A percentile compares a stretch with the other conserved stretches of the same genome.
phyloP scores from a whole-genome alignment of 2,888 invertebrate genomes.

The Lycaena phlaeas region DNA sequence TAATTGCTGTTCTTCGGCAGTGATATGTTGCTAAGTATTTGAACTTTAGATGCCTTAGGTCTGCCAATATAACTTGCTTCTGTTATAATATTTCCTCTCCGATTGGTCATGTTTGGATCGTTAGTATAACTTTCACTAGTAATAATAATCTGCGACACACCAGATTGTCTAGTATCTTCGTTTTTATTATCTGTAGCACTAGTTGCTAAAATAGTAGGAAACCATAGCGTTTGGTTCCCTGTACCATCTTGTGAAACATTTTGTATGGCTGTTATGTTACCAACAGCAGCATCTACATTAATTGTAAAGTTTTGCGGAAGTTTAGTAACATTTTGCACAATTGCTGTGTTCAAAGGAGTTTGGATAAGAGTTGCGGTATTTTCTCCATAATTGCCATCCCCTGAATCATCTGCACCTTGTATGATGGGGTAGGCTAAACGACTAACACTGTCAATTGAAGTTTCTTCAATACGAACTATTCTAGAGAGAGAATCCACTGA shows the following conservation, averaged over 20 bases:
- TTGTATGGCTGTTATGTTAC: constrained; percentile 61
- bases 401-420: constrained; percentile 54
- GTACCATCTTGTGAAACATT: constrained; percentile 62
- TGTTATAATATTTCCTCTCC: constrained; percentile 52
- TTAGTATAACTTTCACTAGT: constrained; percentile 60
- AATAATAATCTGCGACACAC: constrained; percentile 62
- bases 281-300: constrained; percentile 60
- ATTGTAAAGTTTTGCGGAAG: constrained; percentile 64
- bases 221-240: constrained; percentile 58
- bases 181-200: constrained; percentile 46
- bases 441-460: constrained; percentile 47
- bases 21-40: constrained; percentile 65
- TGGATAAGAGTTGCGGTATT: constrained; percentile 56
- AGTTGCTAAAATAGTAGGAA: constrained; percentile 60
- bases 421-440: constrained; percentile 55
- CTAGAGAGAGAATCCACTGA: constrained; percentile 55
- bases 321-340: constrained; percentile 63
- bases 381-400: constrained; percentile 53
- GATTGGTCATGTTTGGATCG: constrained; percentile 40
- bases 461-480: constrained; percentile 57
- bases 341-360: constrained; percentile 54
- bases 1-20: constrained; percentile 56
- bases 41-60: constrained; percentile 61
- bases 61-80: constrained; percentile 52
- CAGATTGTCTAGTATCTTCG: constrained; percentile 51